Base-by-base conservation (phyloP, 2,113 vertebrate species). In the Himantopus leucocephalus region DNA sequence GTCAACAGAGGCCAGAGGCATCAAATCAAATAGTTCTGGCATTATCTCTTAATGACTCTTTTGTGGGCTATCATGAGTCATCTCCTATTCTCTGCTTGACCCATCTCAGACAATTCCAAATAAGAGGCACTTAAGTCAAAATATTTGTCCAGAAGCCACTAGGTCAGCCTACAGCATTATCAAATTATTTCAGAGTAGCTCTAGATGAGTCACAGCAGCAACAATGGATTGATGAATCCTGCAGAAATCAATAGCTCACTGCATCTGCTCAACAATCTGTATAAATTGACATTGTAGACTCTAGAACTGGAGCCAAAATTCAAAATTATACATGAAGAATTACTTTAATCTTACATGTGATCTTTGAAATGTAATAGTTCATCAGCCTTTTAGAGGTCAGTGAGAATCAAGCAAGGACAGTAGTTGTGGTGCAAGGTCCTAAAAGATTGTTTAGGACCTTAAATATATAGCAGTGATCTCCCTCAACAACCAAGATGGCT, bases 1-100 rank as follows among this genome's bases (percentile, higher is more conserved):
- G 5, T 7, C 1, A 3, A 30, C n/a, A 92, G 60, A 74, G 26
- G 73, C 35, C 70, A 72, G 77, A 75, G 11, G 3, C 77, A 94
- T 48, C 73, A 85, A 78, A 68, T 67, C 58, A 81, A 87, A 91
- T 90, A 87, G 15, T 60, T 78, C 35, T 92, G 77, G 23, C 62
- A 52, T 90, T 95, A 59, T 78, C 23, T 85, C 64, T 81, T 92
- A 91, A 87, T n/a, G 52, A 94, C 29, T 10, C n/a, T 91, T 94
- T 81, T 75, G 43, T 43, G 39, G 48, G 19, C 24, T 78, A 56
- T 66, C 14, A 4, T 90, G 73, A 95, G 66, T 92, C 87, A 91
- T 89, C 62, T 60, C 39, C 29, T 75, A 30, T 91, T 91, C 87
- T 67, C 35, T 92, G 23, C 56, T 89, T 85, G 53, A 81, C 52